A percentile compares a stretch with the other conserved stretches of the same genome.
Evolutionary conservation across 2,888 invertebrate species (phyloP).

Genomic region (Lamellibrachia satsuma): DNA sequence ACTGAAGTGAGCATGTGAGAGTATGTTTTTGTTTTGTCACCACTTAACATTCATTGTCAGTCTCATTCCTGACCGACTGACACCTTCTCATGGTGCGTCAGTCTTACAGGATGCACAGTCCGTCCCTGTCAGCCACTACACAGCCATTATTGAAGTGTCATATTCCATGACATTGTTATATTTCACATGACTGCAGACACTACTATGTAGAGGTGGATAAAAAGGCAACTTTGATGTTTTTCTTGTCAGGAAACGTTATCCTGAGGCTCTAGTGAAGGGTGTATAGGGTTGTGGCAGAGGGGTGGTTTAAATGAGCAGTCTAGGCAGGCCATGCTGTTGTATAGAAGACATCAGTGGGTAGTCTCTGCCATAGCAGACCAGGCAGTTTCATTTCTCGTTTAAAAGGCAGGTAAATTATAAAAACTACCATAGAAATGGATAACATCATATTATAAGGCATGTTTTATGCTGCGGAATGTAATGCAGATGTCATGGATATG

Average conservation of each 20-base stretch:
- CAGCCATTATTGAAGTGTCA: not conserved
- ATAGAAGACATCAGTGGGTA: not conserved
- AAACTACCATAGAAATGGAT: no score
- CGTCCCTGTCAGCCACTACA: not conserved
- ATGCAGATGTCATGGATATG: not conserved
- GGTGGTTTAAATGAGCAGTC: not conserved
- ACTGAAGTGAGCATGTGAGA: not conserved
- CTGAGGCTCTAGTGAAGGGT: not conserved
- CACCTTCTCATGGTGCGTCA: not conserved
- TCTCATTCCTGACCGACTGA: not conserved
- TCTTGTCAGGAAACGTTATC: not conserved
- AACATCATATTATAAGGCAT: not conserved
- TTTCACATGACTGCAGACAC: not conserved
- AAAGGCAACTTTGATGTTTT: not conserved
- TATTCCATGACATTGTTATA: not conserved
- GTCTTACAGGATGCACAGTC: not conserved
- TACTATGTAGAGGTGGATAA: not conserved
- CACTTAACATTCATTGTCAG: not conserved
- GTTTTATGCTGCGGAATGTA: not conserved
- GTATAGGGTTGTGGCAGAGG: not conserved
- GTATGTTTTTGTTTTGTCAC: not conserved
- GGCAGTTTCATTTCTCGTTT: not conserved
- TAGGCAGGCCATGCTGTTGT: not conserved
- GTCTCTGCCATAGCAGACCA: not conserved
- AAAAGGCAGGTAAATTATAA: no score